These are phyloP conservation scores for Cercopithecus neglectus DNA, from an alignment of 2,797 vertebrate species.

Conservation along the genomic window DNA sequence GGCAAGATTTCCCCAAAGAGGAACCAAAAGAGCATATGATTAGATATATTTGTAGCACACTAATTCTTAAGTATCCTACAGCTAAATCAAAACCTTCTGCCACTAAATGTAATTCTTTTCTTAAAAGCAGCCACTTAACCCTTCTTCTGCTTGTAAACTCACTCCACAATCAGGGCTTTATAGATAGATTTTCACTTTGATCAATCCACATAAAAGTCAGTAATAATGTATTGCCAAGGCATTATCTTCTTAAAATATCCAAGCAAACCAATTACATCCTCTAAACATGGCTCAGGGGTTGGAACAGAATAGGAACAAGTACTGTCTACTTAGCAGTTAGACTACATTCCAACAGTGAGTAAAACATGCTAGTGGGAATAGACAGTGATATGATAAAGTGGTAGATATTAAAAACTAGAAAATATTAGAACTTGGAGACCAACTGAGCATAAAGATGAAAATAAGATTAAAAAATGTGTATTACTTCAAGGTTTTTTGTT, in stretches of 20 bases:
- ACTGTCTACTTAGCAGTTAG: not conserved
- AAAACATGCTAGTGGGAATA: not conserved
- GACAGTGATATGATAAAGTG: not conserved
- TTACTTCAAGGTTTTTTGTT: not conserved
- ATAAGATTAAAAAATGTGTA: not conserved
- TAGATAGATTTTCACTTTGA: not conserved
- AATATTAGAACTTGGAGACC: not conserved
- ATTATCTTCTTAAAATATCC: not conserved
- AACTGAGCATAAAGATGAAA: not conserved
- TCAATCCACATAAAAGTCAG: not conserved
- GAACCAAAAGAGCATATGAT: not conserved
- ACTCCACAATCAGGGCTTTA: not conserved
- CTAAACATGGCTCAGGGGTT: not conserved
- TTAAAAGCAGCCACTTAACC: not conserved
- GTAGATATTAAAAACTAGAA: not conserved
- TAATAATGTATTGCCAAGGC: not conserved
- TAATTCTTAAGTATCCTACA: not conserved
- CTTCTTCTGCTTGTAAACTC: conserved; percentile 3
- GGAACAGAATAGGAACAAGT: not conserved
- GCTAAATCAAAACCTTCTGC: not conserved
- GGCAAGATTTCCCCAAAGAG: not conserved
- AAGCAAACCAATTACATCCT: not conserved
- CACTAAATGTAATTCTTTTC: not conserved
- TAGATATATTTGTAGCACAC: not conserved
- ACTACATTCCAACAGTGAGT: not conserved